A percentile compares a stretch with the other conserved stretches of the same genome.
Evolutionary conservation across 2,888 invertebrate species (phyloP).

Genomic region (Coelogynopora nodosa): DNA sequence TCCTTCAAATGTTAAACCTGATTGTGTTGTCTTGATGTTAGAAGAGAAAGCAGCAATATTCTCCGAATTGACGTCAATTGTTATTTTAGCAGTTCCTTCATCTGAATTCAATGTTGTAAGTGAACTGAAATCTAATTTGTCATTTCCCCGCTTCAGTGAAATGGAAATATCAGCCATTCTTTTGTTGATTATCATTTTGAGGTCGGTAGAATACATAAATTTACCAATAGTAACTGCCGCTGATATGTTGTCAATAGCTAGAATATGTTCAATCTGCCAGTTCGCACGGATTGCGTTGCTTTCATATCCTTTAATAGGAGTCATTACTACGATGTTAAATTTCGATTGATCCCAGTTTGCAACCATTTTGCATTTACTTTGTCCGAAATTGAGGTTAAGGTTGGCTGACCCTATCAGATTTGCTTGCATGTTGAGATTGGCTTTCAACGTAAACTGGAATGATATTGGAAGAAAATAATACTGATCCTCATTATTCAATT

Average conservation of each 20-base stretch:
- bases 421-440: not conserved
- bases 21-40: too few species aligned
- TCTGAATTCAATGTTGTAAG: not conserved
- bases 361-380: not conserved
- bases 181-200: too few species aligned
- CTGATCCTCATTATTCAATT: not conserved
- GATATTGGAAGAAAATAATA: not conserved
- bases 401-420: not conserved
- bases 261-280: not conserved
- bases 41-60: not conserved
- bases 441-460: not conserved
- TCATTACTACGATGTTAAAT: not conserved
- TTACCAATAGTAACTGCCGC: not conserved
- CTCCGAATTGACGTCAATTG: not conserved
- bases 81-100: not conserved
- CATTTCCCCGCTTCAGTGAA: too few species aligned
- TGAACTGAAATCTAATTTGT: not conserved
- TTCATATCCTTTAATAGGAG: not conserved
- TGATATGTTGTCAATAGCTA: not conserved
- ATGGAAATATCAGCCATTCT: too few species aligned
- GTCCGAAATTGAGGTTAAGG: not conserved
- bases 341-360: not conserved
- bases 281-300: not conserved
- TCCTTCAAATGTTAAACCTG: not conserved
- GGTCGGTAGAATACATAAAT: not conserved